A percentile compares a stretch with the other conserved stretches of the same genome.
Conservation (phyloP, 2,888 invertebrate species). For the Andrena marginata region DNA sequence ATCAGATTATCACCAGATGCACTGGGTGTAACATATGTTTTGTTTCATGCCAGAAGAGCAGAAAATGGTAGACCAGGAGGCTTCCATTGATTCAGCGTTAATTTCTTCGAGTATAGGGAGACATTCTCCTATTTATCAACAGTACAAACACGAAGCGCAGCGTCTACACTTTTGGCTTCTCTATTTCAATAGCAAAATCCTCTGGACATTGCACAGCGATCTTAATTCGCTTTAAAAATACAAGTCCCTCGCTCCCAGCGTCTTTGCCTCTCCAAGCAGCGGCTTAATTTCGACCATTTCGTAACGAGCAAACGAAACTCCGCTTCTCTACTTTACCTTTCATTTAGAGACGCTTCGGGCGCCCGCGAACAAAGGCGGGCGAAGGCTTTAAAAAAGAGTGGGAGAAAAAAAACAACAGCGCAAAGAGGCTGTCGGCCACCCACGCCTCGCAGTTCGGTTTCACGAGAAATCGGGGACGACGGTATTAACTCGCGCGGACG, state of each 20-base stretch:
- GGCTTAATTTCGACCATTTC: conserved; percentile 24
- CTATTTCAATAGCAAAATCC: no score
- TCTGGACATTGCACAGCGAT: no score
- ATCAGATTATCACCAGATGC: no score
- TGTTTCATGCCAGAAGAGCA: no score
- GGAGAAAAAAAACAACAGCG: background rate
- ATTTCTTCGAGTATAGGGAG: no score
- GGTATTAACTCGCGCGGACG: conserved; percentile 48
- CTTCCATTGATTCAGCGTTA: no score
- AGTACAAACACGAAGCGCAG: no score
- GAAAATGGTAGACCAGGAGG: no score
- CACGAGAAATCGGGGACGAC: background rate
- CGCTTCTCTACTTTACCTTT: conserved; percentile 14
- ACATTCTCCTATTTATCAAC: no score
- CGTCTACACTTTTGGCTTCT: no score
- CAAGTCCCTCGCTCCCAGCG: background rate
- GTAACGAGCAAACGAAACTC: conserved; percentile 33
- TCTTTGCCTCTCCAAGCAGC: background rate
- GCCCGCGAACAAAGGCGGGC: conserved; percentile 8
- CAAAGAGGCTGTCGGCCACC: background rate
- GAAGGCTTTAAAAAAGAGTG: background rate
- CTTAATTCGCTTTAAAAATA: background rate
- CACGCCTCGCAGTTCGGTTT: background rate
- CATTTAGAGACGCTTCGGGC: conserved; percentile 16
- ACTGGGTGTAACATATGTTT: no score